Conservation (phyloP, 2,888 invertebrate species). For the Phorcus lineatus region DNA sequence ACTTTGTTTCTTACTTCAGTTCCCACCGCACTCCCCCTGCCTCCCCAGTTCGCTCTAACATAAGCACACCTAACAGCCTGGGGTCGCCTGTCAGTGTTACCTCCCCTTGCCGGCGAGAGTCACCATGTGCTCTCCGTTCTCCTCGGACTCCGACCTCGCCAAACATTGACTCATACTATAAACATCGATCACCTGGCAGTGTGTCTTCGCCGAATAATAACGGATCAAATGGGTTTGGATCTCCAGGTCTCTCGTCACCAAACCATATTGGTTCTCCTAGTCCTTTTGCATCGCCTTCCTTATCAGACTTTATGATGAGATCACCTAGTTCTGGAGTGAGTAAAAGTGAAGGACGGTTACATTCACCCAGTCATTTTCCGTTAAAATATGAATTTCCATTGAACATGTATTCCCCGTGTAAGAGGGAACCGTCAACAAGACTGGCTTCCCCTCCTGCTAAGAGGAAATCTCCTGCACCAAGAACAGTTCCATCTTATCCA, state of each 20-base stretch:
- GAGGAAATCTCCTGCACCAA: background rate
- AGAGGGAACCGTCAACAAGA: background rate
- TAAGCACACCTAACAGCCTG: constrained; percentile 12
- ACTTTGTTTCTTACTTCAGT: background rate
- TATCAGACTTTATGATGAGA: too few relatives aligned
- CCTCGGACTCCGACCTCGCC: background rate
- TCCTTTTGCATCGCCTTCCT: too few relatives aligned
- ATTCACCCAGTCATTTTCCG: background rate
- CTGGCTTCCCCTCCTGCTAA: background rate
- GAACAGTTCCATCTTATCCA: background rate
- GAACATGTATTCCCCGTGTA: background rate
- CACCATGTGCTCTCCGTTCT: background rate
- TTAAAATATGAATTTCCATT: background rate
- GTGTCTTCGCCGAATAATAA: background rate
- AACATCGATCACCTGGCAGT: background rate
- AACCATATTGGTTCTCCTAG: background rate
- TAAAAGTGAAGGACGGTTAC: background rate
- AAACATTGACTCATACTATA: background rate
- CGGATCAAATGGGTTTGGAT: background rate
- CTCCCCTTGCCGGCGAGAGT: background rate
- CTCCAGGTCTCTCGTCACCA: background rate
- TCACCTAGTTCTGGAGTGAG: too few relatives aligned
- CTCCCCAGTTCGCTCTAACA: constrained; percentile 13
- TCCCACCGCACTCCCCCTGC: background rate
- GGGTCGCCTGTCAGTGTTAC: background rate